These are phyloP conservation scores for Thinocorus orbignyianus DNA, from an alignment of 2,113 vertebrate species.

Conservation along the genomic window DNA sequence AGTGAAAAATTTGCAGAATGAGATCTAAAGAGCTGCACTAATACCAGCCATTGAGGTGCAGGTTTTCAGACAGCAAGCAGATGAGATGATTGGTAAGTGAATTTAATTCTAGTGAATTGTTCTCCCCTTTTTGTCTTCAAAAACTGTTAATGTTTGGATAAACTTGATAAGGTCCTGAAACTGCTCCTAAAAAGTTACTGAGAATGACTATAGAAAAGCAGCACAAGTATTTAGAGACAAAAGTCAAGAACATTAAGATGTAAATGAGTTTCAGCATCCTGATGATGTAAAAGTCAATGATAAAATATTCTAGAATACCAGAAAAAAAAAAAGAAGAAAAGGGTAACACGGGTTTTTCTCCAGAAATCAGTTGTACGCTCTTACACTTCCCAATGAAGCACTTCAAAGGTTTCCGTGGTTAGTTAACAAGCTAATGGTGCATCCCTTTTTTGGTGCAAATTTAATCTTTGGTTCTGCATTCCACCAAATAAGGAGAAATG, in stretches of 20 bases:
- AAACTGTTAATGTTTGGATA: not conserved
- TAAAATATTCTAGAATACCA: not conserved
- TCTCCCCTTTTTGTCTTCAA: not conserved
- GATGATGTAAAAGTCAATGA: not conserved
- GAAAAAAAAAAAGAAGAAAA: not conserved
- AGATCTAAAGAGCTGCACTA: not conserved
- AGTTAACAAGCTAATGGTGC: not conserved
- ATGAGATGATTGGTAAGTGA: not conserved
- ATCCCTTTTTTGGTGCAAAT: not conserved
- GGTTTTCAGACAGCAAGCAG: not conserved
- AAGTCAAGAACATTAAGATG: not conserved
- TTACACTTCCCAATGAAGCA: not conserved
- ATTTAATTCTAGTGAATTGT: not conserved
- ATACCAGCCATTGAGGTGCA: not conserved
- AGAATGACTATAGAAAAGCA: not conserved
- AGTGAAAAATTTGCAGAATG: not conserved
- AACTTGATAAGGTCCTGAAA: not conserved
- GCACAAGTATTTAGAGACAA: not conserved
- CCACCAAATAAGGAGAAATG: not conserved
- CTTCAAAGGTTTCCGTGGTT: not conserved
- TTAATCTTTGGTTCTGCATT: not conserved
- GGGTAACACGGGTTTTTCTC: not conserved
- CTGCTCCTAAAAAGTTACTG: not conserved
- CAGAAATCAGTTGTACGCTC: not conserved
- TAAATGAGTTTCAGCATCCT: not conserved